These are phyloP conservation scores for Gobius niger DNA, from an alignment of 2,113 vertebrate genomes.

Conservation along the genomic window DNA sequence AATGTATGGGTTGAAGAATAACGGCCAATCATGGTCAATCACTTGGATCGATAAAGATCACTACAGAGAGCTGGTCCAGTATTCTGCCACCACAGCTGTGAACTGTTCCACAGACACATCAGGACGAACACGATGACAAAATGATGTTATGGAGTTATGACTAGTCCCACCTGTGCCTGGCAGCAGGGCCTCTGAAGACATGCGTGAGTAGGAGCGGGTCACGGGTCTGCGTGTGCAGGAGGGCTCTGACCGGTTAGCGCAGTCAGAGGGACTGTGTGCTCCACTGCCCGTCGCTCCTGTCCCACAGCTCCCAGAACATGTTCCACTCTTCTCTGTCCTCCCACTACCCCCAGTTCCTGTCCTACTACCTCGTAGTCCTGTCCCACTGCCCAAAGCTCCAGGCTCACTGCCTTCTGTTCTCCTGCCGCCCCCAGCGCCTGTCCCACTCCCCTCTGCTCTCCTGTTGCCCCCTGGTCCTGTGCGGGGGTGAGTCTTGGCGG, in stretches of 20 bases:
- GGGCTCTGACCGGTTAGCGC: slow-evolving; percentile 52
- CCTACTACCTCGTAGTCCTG: neutral
- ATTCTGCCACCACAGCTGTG: too few species aligned
- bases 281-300: neutral
- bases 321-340: neutral
- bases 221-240: slow-evolving; percentile 86
- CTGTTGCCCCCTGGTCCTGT: slow-evolving; percentile 14
- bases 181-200: slow-evolving; percentile 84
- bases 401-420: neutral
- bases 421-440: neutral
- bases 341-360: neutral
- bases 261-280: neutral
- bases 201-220: slow-evolving; percentile 89
- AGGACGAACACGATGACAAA: neutral
- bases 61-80: too few species aligned
- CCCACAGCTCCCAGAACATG: neutral
- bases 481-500: neutral
- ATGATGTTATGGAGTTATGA: neutral
- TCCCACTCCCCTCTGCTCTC: neutral
- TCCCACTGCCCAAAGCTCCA: neutral
- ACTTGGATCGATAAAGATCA: too few species aligned
- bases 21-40: too few species aligned
- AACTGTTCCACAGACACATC: too few species aligned
- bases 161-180: slow-evolving; percentile 86
- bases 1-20: too few species aligned